Evolutionary conservation across 2,888 invertebrate genomes (phyloP), one percentile per base, ranked within the genome.

Genomic region (Aproaerema taeniolella): DNA sequence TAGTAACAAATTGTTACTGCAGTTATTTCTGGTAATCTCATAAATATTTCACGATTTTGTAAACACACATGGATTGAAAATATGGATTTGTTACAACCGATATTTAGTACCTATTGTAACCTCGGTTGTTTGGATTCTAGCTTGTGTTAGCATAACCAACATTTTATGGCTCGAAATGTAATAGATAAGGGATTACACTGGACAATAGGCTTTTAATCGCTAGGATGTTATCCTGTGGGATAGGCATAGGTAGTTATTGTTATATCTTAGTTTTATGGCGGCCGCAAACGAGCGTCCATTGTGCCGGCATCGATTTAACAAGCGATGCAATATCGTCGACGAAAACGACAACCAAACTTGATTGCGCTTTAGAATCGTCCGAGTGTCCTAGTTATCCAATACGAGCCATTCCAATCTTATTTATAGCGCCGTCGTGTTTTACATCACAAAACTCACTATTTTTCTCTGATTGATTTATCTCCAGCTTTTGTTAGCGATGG

Each of bases 231-330:
- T 52, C 42, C 45, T 50, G 55, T 61, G 58, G 53, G 55, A 58
- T 52, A 52, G 55, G 47, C 33, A 35, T 35, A 15, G 49, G 51
- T 42, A 60, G 60, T 66, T 66, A 70, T 71, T 74, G 71, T 75
- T 68, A 62, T 68, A 67, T 67, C 62, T 69, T 61, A 71, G 67
- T 79, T 78, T 76, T 77, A 78, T 72, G 66, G 65, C 47, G 54
- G 58, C 60, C 53, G 68, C 64, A 73, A 79, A 77, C 75, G 71
- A 78, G 69, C 58, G 53, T 45, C 62, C 60, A 77, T 80, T 82
- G 77, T 79, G 61, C 54, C 57, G 10, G 59, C 62, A 71, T 76
- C 68, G 70, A 70, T 73, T 68, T 64, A 70, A 72, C 66, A 56
- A 49, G 57, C 58, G 67, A 65, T 67, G 70, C 70, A 69, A 70